phyloP scores from a whole-genome alignment of 2,888 invertebrate species.

The Acrobasis consociella region DNA sequence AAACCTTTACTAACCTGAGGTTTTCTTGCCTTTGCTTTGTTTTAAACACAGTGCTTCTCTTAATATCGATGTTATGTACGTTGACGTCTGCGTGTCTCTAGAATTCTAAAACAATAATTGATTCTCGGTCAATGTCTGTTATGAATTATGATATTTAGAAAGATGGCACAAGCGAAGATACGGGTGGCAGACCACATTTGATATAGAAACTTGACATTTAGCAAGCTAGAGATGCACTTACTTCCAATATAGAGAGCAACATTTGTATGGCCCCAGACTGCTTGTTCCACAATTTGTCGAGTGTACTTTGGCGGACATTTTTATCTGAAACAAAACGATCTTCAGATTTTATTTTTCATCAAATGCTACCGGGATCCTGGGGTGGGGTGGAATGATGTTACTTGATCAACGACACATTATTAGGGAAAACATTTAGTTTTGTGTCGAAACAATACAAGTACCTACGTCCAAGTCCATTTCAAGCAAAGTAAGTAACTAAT shows the following conservation, averaged over 20 bases:
- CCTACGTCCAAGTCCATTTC: too few relatives aligned
- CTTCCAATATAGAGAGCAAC: constrained; percentile 81
- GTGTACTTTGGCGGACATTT: constrained; percentile 78
- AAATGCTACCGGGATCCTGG: too few relatives aligned
- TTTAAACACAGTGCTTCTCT: constrained; percentile 84
- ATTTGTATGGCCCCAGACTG: constrained; percentile 80
- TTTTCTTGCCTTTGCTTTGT: constrained; percentile 78
- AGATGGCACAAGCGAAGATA: neutral
- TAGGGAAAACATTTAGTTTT: too few relatives aligned
- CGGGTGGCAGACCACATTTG: neutral
- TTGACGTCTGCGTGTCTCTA: constrained; percentile 78
- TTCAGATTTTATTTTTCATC: too few relatives aligned
- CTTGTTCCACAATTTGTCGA: constrained; percentile 83
- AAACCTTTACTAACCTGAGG: constrained; percentile 55
- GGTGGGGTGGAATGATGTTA: too few relatives aligned
- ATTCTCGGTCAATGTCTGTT: neutral
- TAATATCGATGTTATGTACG: constrained; percentile 81
- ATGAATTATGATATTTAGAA: neutral
- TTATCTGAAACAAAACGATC: constrained; percentile 74
- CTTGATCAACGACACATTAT: too few relatives aligned
- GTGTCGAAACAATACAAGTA: too few relatives aligned
- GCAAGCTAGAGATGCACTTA: constrained; percentile 40
- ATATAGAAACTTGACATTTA: too few relatives aligned
- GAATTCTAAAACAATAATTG: constrained; percentile 68
- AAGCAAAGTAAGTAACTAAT: too few relatives aligned